phyloP scores from a whole-genome alignment of 2,113 vertebrate species.

The Lepisosteus osseus region DNA sequence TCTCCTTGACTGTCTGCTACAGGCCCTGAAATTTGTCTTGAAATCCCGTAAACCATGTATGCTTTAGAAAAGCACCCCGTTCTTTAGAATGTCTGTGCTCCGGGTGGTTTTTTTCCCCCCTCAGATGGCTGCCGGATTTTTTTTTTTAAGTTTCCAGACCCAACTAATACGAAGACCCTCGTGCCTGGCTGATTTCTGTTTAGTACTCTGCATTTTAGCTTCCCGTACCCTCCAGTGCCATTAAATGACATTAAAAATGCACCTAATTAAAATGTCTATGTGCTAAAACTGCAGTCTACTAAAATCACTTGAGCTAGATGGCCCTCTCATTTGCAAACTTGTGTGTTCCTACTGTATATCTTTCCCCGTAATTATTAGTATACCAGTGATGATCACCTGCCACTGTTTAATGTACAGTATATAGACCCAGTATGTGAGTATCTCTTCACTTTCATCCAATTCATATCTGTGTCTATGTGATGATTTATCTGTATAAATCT shows the following conservation, averaged over 20 bases:
- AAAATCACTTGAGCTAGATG: too few species aligned
- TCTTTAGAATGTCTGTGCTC: conserved; percentile 15
- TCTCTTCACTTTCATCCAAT: too few species aligned
- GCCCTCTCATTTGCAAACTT: too few species aligned
- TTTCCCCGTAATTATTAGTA: too few species aligned
- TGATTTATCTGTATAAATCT: too few species aligned
- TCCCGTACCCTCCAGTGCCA: neutral
- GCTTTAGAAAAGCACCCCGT: conserved; percentile 6
- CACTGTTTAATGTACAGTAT: too few species aligned
- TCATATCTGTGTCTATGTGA: too few species aligned
- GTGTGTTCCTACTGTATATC: too few species aligned
- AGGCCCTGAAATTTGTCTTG: conserved; percentile 22
- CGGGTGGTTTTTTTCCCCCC: neutral
- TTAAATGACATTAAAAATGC: neutral
- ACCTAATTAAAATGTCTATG: conserved; percentile 36
- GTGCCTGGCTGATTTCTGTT: conserved; percentile 2
- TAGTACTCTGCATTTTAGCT: neutral
- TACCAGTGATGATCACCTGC: too few species aligned
- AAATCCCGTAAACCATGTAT: conserved; percentile 12
- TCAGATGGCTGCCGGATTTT: conserved; percentile 34
- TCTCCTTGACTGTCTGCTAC: conserved; percentile 24
- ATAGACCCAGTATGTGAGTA: too few species aligned
- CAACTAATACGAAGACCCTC: conserved; percentile 18
- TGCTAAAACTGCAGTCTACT: too few species aligned
- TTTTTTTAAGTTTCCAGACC: conserved; percentile 4